Evolutionary conservation across 2,888 invertebrate genomes (phyloP).

Genomic region (Nipponacmea schrenckii): DNA sequence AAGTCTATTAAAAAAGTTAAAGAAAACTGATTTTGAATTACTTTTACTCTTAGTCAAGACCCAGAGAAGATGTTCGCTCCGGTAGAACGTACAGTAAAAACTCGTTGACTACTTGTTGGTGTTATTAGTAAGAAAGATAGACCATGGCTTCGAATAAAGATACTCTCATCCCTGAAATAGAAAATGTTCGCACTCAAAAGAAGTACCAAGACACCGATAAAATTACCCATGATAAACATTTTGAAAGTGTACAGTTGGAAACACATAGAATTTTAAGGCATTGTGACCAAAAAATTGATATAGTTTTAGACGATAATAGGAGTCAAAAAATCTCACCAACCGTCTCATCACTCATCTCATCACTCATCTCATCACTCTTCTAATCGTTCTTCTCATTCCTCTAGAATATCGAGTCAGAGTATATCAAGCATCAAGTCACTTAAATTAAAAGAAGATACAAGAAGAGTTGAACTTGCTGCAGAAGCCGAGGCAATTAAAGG

Average conservation of each 20-base stretch:
- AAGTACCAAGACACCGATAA: not conserved
- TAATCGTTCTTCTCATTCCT: not conserved
- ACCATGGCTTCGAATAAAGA: not conserved
- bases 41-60: too few species aligned
- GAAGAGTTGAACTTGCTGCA: not conserved
- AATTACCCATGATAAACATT: not conserved
- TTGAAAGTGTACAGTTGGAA: not conserved
- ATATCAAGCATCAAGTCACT: not conserved
- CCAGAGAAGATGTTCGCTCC: too few species aligned
- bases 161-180: not conserved
- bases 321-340: not conserved
- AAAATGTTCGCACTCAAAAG: not conserved
- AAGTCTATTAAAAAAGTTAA: too few species aligned
- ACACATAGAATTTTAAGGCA: not conserved
- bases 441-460: not conserved
- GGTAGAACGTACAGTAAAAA: constrained; percentile 1
- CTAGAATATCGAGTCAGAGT: not conserved
- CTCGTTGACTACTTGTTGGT: not conserved
- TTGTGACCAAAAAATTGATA: not conserved
- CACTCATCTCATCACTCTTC: too few species aligned
- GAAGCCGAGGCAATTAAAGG: not conserved
- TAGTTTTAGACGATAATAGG: not conserved
- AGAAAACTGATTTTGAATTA: too few species aligned
- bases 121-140: not conserved
- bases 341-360: too few species aligned